A percentile compares a stretch with the other conserved stretches of the same genome.
Evolutionary conservation across 2,888 invertebrate species (phyloP).

Genomic region (Nebria brevicollis): DNA sequence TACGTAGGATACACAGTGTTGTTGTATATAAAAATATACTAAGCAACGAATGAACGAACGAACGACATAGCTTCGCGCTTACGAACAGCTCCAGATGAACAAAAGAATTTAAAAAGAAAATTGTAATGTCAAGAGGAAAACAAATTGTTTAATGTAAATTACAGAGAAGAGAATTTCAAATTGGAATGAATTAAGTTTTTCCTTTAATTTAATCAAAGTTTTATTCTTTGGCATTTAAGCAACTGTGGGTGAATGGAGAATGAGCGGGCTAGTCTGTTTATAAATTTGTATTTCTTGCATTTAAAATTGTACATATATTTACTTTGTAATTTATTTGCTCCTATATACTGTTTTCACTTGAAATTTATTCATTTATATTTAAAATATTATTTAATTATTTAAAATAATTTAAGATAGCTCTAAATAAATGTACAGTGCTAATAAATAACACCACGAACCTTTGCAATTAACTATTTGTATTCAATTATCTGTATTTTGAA

Average conservation of each 20-base stretch:
- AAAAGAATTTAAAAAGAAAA: conserved; percentile 45
- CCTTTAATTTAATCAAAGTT: conserved; percentile 42
- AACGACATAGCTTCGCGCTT: background rate
- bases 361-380: too few relatives aligned
- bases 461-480: too few relatives aligned
- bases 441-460: too few relatives aligned
- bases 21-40: background rate
- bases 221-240: conserved; percentile 31
- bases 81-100: conserved; percentile 14
- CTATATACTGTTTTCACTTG: too few relatives aligned
- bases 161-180: conserved; percentile 32
- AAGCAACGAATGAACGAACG: background rate
- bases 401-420: too few relatives aligned
- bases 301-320: too few relatives aligned
- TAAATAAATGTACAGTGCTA: too few relatives aligned
- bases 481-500: too few relatives aligned
- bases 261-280: too few relatives aligned
- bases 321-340: too few relatives aligned
- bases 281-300: too few relatives aligned
- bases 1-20: background rate
- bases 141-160: conserved; percentile 43
- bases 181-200: conserved; percentile 42
- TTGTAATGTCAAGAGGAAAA: conserved; percentile 46
- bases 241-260: background rate
- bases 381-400: too few relatives aligned